These are phyloP conservation scores for Drosophila bocqueti DNA, from an alignment of 1,140 invertebrate genomes.

Conservation along the genomic window DNA sequence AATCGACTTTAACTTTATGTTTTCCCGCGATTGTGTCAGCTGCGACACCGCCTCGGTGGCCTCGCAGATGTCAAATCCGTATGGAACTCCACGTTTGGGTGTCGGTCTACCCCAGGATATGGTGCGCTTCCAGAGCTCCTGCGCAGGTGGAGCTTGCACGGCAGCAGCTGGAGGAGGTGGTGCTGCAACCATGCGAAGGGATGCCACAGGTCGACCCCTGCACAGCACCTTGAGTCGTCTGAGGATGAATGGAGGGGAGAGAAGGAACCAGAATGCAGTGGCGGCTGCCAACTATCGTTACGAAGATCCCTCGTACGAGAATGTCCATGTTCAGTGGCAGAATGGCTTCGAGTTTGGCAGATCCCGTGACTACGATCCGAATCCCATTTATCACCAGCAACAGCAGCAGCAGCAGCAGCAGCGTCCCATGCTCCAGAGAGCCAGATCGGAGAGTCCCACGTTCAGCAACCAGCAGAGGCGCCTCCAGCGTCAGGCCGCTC, in stretches of 20 bases:
- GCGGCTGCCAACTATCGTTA: slow-evolving; percentile 55
- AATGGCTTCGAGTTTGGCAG: slow-evolving; percentile 83
- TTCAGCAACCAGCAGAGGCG: slow-evolving; percentile 79
- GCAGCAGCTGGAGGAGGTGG: slow-evolving; percentile 17
- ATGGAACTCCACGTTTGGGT: slow-evolving; percentile 74
- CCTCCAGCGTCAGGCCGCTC: slow-evolving; percentile 47
- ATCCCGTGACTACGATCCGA: slow-evolving; percentile 74
- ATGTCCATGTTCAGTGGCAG: slow-evolving; percentile 84
- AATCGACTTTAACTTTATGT: slow-evolving; percentile 86
- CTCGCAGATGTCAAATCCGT: slow-evolving; percentile 76
- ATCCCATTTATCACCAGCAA: slow-evolving; percentile 41
- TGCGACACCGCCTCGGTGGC: slow-evolving; percentile 75
- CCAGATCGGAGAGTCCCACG: slow-evolving; percentile 79
- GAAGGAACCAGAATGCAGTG: slow-evolving; percentile 41
- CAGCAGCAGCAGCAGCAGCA: slow-evolving; percentile 26
- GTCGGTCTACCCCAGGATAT: slow-evolving; percentile 72
- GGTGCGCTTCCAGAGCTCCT: slow-evolving; percentile 75
- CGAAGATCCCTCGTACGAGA: slow-evolving; percentile 83
- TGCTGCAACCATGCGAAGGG: slow-evolving; percentile 46
- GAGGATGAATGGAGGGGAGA: slow-evolving; percentile 46
- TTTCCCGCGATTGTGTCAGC: slow-evolving; percentile 81
- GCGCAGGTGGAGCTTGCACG: slow-evolving; percentile 22
- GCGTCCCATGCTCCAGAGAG: slow-evolving; percentile 71
- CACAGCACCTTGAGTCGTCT: slow-evolving; percentile 78
- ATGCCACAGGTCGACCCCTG: slow-evolving; percentile 51